These are phyloP conservation scores for Alexandromys fortis DNA, from an alignment of 2,113 vertebrate genomes.

Conservation along the genomic window DNA sequence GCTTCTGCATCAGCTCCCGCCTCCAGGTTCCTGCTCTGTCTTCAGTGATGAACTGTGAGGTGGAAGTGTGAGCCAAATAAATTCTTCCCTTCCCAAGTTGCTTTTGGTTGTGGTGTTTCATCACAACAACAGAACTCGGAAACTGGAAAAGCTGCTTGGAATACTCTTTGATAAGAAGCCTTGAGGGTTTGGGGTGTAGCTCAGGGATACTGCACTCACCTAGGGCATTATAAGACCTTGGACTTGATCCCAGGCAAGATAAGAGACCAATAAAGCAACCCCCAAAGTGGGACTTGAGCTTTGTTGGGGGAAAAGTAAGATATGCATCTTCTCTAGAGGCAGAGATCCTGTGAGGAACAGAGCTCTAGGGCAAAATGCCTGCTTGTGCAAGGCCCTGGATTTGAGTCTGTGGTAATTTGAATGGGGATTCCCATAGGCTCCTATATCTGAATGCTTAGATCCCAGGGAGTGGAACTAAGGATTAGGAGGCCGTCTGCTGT, in stretches of 20 bases:
- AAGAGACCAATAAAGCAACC: not conserved
- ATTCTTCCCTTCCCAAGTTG: not conserved
- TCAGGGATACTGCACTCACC: not conserved
- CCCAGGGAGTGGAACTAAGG: not conserved
- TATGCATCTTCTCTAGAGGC: not conserved
- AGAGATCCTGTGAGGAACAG: not conserved
- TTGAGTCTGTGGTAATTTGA: not conserved
- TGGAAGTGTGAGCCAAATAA: not conserved
- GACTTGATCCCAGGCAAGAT: not conserved
- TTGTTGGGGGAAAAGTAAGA: not conserved
- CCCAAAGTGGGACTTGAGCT: not conserved
- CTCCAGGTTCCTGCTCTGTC: not conserved
- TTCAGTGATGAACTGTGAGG: not conserved
- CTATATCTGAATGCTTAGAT: not conserved
- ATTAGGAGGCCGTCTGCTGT: not conserved
- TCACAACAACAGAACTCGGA: not conserved
- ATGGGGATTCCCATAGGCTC: not conserved
- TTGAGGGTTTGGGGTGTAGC: not conserved
- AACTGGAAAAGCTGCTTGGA: constrained; percentile 90
- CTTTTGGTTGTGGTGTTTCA: not conserved
- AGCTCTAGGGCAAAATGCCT: not conserved
- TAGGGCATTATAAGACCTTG: not conserved
- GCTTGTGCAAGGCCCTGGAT: not conserved
- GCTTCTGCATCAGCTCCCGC: not conserved
- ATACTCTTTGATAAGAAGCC: constrained; percentile 83